Evolutionary conservation across 1,140 invertebrate genomes (phyloP).

Genomic region (Zaprionus nigranus): DNA sequence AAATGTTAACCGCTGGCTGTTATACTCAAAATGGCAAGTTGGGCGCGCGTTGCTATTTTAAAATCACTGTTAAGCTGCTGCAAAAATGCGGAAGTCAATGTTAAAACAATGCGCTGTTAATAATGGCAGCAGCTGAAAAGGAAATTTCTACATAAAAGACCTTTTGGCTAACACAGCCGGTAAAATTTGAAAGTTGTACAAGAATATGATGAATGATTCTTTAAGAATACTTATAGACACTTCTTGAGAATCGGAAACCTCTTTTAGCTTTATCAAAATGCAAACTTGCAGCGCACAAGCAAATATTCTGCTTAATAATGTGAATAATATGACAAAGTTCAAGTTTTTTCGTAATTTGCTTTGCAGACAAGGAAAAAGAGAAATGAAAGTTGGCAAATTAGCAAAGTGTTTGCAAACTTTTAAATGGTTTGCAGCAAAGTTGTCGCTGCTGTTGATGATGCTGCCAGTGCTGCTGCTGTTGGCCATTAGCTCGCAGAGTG

Average conservation of each 20-base stretch:
- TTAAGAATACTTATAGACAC: too few species aligned
- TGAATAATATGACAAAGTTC: not conserved
- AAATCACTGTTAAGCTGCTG: slow-evolving; percentile 6
- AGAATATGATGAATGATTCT: too few species aligned
- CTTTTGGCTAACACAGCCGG: not conserved
- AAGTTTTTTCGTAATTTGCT: slow-evolving; percentile 26
- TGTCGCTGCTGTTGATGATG: too few species aligned
- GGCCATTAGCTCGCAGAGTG: slow-evolving; percentile 64
- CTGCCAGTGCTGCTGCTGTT: slow-evolving; percentile 8
- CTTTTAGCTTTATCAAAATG: too few species aligned
- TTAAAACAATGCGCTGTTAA: not conserved
- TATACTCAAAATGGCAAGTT: slow-evolving; percentile 39
- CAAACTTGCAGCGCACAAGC: too few species aligned
- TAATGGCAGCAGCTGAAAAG: not conserved
- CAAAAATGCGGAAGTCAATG: not conserved
- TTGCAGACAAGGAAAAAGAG: slow-evolving; percentile 2
- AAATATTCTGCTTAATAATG: not conserved
- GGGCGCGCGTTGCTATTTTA: slow-evolving; percentile 9
- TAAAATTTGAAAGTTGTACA: not conserved
- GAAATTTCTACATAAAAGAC: not conserved
- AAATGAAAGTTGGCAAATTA: slow-evolving; percentile 40
- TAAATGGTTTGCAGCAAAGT: slow-evolving; percentile 44
- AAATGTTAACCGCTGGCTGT: slow-evolving; percentile 3
- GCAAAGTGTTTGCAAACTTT: slow-evolving; percentile 58
- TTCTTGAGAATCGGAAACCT: too few species aligned